Evolutionary conservation across 2,888 invertebrate genomes (phyloP).

Genomic region (Ophion costatus): DNA sequence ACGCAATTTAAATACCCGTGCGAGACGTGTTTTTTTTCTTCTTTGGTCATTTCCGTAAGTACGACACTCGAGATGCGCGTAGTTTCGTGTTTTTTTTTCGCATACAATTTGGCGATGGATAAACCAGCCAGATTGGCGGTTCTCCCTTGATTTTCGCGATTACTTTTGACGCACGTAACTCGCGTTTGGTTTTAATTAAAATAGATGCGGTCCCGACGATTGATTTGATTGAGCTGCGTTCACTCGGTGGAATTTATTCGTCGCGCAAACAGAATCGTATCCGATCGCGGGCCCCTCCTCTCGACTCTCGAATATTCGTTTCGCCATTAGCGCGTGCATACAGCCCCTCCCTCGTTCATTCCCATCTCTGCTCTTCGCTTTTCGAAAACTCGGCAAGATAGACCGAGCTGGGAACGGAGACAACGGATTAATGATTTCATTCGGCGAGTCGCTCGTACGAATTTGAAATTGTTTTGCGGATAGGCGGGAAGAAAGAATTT

Average conservation of each 20-base stretch:
- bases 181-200: slow-evolving; percentile 70
- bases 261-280: slow-evolving; percentile 73
- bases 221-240: slow-evolving; percentile 75
- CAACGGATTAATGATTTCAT: no score
- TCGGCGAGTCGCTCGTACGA: no score
- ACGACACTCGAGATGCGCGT: no score
- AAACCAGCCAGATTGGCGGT: not conserved
- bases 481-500: slow-evolving; percentile 68
- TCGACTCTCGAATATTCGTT: slow-evolving; percentile 70
- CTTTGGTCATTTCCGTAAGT: no score
- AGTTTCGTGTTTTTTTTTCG: no score
- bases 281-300: slow-evolving; percentile 43
- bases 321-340: slow-evolving; percentile 69
- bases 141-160: not conserved
- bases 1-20: no score
- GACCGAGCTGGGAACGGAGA: no score
- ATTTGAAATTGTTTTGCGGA: no score
- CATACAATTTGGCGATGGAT: not conserved
- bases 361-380: not conserved
- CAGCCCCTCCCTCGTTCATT: slow-evolving; percentile 20
- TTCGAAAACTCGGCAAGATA: not conserved
- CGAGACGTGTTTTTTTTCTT: no score
- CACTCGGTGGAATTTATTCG: slow-evolving; percentile 75
- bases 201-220: slow-evolving; percentile 68
- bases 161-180: slow-evolving; percentile 15